Conservation (phyloP, 2,888 invertebrate genomes). For the Pasiphila rectangulata region DNA sequence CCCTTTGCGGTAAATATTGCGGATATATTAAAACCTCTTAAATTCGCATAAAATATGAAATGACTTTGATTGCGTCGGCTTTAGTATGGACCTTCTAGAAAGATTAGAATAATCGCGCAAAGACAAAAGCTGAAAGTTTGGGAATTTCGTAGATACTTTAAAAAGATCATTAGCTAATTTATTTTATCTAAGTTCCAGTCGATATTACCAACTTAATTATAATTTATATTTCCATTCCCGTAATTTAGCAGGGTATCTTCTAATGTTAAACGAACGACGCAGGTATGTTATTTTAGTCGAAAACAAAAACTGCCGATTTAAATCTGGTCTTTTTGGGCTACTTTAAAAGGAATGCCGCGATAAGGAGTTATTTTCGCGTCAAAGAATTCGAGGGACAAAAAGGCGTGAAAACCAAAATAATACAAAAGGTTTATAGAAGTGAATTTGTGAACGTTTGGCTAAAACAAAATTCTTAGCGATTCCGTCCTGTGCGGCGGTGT, state of each 20-base stretch:
- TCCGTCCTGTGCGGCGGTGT: slow-evolving; percentile 81
- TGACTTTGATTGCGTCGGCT: no score
- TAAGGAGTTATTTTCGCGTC: slow-evolving; percentile 79
- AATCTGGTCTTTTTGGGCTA: slow-evolving; percentile 67
- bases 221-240: neutral
- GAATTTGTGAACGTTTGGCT: slow-evolving; percentile 80
- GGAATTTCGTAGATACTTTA: no score
- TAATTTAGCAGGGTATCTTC: neutral
- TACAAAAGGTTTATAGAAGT: slow-evolving; percentile 76
- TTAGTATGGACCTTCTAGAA: no score
- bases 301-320: slow-evolving; percentile 64
- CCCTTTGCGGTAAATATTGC: no score
- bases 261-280: slow-evolving; percentile 44
- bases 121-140: no score
- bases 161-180: no score
- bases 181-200: no score
- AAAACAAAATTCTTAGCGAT: slow-evolving; percentile 78
- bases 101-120: no score
- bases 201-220: neutral
- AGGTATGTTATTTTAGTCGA: slow-evolving; percentile 65
- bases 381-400: slow-evolving; percentile 76
- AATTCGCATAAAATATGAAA: neutral
- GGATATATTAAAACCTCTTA: no score
- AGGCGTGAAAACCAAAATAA: slow-evolving; percentile 81
- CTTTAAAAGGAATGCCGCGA: slow-evolving; percentile 77